These are phyloP conservation scores for Struthidea cinerea DNA, from an alignment of 2,113 vertebrate genomes.

Conservation along the genomic window DNA sequence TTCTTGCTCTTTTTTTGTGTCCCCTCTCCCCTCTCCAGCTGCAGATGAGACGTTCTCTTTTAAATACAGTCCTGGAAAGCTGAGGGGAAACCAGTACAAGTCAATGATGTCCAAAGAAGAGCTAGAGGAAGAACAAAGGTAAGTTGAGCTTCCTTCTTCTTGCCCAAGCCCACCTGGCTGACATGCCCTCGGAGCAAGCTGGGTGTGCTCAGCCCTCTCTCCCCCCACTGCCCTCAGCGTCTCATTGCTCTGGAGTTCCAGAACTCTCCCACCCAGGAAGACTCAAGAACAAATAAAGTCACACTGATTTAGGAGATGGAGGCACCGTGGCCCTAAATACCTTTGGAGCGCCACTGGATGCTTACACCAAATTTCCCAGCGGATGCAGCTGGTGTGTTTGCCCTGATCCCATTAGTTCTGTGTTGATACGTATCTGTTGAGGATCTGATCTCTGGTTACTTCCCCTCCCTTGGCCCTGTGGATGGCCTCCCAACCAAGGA, in stretches of 20 bases:
- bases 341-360: background rate
- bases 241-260: background rate
- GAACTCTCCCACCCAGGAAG: background rate
- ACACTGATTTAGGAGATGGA: background rate
- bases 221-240: background rate
- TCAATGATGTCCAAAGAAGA: constrained; percentile 88
- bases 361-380: background rate
- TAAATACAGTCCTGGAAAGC: constrained; percentile 80
- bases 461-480: background rate
- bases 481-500: background rate
- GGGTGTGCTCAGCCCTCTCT: background rate
- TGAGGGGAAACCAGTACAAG: constrained; percentile 83
- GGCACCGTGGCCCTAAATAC: background rate
- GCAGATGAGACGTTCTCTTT: constrained; percentile 71
- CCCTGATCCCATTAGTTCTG: background rate
- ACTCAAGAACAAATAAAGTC: background rate
- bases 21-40: constrained; percentile 13
- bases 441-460: background rate
- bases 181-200: background rate
- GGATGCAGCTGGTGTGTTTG: background rate
- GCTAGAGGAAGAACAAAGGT: constrained; percentile 92
- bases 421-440: background rate
- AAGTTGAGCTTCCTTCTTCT: background rate
- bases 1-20: background rate
- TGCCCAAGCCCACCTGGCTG: background rate